Conservation (phyloP, 2,113 vertebrate genomes). For the Alces alces region DNA sequence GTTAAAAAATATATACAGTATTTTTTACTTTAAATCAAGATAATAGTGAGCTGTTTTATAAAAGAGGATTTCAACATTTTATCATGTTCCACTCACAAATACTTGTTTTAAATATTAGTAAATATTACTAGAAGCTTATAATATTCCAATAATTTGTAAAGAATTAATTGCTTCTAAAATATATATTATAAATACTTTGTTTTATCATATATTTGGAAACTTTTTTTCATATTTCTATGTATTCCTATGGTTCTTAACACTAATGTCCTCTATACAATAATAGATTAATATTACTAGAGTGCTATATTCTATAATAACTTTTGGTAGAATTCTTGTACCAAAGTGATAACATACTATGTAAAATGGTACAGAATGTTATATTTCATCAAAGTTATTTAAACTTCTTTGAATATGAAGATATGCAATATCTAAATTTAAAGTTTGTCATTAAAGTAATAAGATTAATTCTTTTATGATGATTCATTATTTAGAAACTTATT, state of each 20-base stretch:
- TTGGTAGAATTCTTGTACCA: background rate
- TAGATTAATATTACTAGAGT: background rate
- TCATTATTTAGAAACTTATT: background rate
- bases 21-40: background rate
- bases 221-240: slow-evolving; percentile 22
- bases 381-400: background rate
- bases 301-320: background rate
- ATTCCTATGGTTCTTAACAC: slow-evolving; percentile 32
- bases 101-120: background rate
- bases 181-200: background rate
- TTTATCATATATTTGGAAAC: background rate
- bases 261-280: slow-evolving; percentile 36
- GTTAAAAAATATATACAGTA: background rate
- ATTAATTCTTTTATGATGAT: background rate
- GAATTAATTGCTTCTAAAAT: background rate
- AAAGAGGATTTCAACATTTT: background rate
- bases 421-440: background rate
- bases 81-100: background rate
- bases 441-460: background rate
- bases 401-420: background rate
- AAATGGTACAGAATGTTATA: background rate
- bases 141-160: background rate
- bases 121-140: background rate
- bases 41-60: background rate
- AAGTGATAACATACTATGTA: background rate